Base-by-base conservation (phyloP, 2,797 vertebrate species). In the Leuciscus waleckii region DNA sequence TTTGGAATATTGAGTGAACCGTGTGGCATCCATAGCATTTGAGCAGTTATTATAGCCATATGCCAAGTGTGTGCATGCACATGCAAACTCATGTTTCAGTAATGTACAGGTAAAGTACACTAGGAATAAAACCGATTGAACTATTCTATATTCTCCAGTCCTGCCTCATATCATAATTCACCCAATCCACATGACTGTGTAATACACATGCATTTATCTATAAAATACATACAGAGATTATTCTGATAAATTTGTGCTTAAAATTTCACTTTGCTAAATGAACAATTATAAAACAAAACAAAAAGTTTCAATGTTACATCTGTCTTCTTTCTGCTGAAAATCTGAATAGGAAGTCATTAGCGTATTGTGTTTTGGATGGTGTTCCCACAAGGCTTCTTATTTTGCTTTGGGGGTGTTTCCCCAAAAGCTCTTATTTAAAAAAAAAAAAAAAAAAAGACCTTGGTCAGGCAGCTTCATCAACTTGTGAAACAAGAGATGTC, bases 1-100 rank as follows among this genome's bases (percentile, higher is more conserved):
- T 63, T 67, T 69, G 37, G 77, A 63, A 67, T 69, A 29, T 32
- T 26, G 3, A 65, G 17, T 43, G 65, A 73, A 83, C 54, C 43
- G 41, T 61, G 46, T 79, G 54, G 26, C 37, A 63, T 73, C 32
- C 26, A n/a, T 81, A 68, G n/a, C 26, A 73, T 70, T 83, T 65
- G 49, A 58, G 26, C 35, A 70, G 67, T 13, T 26, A 70, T 13
- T 26, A 70, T 51, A 23, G 29, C 21, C 35, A 77, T 39, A 16
- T 26, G 5, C 14, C 23, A 70, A 16, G 54, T 21, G 39, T 39
- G 29, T 68, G 54, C 56, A 41, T 54, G 19, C 74, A 70, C 41
- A 43, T 21, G 16, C 35, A 54, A 26, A 71, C 23, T 17, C 4
- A 85, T 79, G n/a, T 39, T 23, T 37, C 21, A 49, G 1, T 29